phyloP scores from a whole-genome alignment of 2,113 vertebrate genomes.

The Oophaga pumilio region DNA sequence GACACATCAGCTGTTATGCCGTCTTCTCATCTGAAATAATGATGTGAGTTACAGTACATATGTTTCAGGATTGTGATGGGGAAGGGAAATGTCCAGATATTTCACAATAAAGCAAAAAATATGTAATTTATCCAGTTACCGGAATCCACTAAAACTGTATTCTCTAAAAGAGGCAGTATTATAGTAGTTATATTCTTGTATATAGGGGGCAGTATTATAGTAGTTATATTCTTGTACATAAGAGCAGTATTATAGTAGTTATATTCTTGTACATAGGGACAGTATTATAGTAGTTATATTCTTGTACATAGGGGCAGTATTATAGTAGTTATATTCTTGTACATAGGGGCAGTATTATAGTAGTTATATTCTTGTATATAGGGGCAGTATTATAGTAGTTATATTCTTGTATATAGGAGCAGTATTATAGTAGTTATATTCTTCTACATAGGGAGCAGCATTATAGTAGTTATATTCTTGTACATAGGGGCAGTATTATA shows the following conservation, averaged over 20 bases:
- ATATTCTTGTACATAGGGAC: not conserved
- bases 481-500: no score
- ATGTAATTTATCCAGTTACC: not conserved
- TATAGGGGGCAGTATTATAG: conserved; percentile 1
- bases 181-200: conserved; percentile 9
- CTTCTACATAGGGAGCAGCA: not conserved
- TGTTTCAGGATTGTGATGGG: not conserved
- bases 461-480: conserved; percentile 12
- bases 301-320: no score
- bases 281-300: conserved; percentile 6
- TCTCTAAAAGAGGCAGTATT: not conserved
- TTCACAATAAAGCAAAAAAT: not conserved
- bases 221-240: conserved; percentile 3
- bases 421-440: conserved; percentile 13
- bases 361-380: conserved; percentile 9
- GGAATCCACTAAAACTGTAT: not conserved
- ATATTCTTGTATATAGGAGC: conserved; percentile 3
- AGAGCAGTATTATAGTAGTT: conserved; percentile 1
- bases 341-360: no score
- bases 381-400: conserved; percentile 4
- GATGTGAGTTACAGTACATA: conserved; percentile 15
- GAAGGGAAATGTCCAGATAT: not conserved
- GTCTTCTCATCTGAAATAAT: conserved; percentile 10
- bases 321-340: no score
- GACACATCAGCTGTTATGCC: not conserved